phyloP scores from a whole-genome alignment of 1,140 invertebrate species.

The Mizuhopecten yessoensis region DNA sequence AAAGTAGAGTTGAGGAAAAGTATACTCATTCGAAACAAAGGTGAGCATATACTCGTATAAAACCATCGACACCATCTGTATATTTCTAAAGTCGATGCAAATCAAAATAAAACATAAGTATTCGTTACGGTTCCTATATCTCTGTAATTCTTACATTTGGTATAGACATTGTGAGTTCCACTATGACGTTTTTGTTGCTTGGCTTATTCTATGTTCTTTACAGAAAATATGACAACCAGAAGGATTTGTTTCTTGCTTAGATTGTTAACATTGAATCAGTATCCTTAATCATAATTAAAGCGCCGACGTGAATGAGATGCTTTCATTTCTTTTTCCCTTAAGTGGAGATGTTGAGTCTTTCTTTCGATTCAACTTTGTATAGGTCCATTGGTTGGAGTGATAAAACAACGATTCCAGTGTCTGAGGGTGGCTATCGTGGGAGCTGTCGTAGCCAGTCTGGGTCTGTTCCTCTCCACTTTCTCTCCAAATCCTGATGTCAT shows the following conservation, averaged over 20 bases:
- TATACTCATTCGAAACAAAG: too few species aligned
- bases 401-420: conserved; percentile 95
- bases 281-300: neutral
- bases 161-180: too few species aligned
- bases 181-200: neutral
- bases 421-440: conserved; percentile 93
- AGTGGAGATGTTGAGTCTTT: conserved; percentile 79
- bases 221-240: neutral
- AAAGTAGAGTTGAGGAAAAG: too few species aligned
- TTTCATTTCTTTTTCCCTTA: neutral
- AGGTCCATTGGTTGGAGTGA: conserved; percentile 94
- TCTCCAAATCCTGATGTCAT: conserved; percentile 92
- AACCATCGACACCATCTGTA: too few species aligned
- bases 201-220: neutral
- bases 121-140: too few species aligned
- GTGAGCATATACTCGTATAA: too few species aligned
- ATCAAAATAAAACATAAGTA: too few species aligned
- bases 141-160: too few species aligned
- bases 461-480: conserved; percentile 90
- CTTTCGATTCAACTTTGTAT: neutral
- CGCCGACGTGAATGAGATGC: neutral
- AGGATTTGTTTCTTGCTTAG: neutral
- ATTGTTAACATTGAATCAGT: neutral
- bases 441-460: conserved; percentile 89
- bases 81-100: too few species aligned